These are phyloP conservation scores for Cataglyphis rosenhaueri DNA, from an alignment of 2,888 invertebrate genomes.

Conservation along the genomic window DNA sequence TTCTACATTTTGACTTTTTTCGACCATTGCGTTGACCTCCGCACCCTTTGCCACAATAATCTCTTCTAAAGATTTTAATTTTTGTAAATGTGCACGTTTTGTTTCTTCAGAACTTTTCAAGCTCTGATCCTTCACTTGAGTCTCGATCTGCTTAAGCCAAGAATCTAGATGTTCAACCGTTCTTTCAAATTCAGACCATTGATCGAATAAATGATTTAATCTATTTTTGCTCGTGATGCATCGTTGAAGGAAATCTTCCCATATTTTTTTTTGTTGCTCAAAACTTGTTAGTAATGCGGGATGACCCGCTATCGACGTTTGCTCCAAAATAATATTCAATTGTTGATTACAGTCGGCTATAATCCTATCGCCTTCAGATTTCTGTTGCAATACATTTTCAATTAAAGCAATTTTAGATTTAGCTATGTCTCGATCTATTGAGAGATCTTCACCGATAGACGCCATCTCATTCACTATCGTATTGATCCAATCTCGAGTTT, in stretches of 20 bases:
- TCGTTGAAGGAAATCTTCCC: constrained; percentile 91
- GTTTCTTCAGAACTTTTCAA: constrained; percentile 94
- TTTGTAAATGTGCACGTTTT: constrained; percentile 92
- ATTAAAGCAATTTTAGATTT: constrained; percentile 91
- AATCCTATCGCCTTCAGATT: constrained; percentile 90
- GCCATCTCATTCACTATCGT: constrained; percentile 92
- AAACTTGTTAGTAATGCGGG: constrained; percentile 90
- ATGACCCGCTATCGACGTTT: constrained; percentile 91
- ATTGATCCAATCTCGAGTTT: constrained; percentile 93
- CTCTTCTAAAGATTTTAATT: constrained; percentile 90
- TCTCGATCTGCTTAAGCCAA: constrained; percentile 95
- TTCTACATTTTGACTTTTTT: constrained; percentile 90
- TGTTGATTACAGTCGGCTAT: constrained; percentile 90
- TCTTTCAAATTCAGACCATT: constrained; percentile 93
- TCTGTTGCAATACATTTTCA: constrained; percentile 91
- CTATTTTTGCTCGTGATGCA: constrained; percentile 91
- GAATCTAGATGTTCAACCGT: constrained; percentile 91
- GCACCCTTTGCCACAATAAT: constrained; percentile 90
- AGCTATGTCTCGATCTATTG: constrained; percentile 92
- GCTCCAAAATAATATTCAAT: constrained; percentile 90
- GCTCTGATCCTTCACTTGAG: constrained; percentile 94
- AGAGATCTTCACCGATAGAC: constrained; percentile 90
- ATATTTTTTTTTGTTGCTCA: constrained; percentile 90
- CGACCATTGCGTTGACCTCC: constrained; percentile 89
- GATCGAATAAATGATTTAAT: constrained; percentile 91